phyloP scores from a whole-genome alignment of 2,797 vertebrate species.

The Coendou prehensilis region DNA sequence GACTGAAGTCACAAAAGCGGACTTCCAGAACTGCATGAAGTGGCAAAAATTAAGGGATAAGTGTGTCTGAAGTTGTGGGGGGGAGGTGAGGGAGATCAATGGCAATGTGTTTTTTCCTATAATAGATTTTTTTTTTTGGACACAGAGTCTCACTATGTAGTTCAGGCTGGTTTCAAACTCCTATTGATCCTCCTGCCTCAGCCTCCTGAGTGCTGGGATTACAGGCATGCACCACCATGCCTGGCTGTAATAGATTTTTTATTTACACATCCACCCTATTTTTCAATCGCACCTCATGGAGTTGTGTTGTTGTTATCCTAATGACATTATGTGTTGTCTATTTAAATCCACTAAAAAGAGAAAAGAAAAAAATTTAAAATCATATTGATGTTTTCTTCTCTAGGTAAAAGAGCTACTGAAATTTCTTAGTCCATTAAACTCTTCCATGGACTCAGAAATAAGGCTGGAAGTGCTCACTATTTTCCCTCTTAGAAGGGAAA shows the following conservation, averaged over 20 bases:
- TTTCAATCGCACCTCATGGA: background rate
- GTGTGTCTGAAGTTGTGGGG: background rate
- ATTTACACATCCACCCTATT: background rate
- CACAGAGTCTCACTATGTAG: background rate
- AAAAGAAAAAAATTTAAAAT: slow-evolving; percentile 13
- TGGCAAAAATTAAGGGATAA: background rate
- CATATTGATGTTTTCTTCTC: background rate
- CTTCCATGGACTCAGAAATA: background rate
- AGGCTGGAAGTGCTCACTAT: background rate
- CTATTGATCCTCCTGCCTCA: background rate
- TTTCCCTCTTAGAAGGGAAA: background rate
- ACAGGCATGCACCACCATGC: background rate
- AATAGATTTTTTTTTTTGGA: background rate
- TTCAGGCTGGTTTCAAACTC: background rate
- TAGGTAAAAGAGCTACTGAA: background rate
- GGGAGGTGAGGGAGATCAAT: background rate
- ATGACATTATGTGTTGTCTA: background rate
- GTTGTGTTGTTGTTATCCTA: background rate
- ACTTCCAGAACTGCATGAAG: background rate
- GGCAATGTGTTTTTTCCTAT: background rate
- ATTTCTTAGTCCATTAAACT: background rate
- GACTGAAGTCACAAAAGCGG: background rate
- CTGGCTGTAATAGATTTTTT: background rate
- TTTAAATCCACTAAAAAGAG: background rate
- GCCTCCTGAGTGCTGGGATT: background rate